Evolutionary conservation across 2,888 invertebrate species (phyloP).

Genomic region (Glyphotaelius pellucidus): DNA sequence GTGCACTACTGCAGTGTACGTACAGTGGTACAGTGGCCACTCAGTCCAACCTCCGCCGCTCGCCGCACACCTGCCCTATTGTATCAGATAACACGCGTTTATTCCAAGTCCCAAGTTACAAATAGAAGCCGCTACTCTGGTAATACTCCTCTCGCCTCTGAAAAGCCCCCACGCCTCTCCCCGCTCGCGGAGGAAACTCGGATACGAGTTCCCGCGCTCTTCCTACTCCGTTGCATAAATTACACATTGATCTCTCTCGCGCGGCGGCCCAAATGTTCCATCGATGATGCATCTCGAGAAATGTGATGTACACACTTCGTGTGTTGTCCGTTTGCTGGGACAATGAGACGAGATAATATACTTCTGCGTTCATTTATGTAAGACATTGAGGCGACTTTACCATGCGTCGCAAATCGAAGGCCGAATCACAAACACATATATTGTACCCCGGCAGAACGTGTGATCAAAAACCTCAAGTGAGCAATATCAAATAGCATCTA

Average conservation of each 20-base stretch:
- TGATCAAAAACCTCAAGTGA: not conserved
- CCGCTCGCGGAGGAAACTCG: not conserved
- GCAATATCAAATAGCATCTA: not conserved
- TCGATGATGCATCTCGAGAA: slow-evolving; percentile 46
- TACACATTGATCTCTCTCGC: not conserved
- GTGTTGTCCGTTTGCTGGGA: not conserved
- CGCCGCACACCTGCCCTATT: not conserved
- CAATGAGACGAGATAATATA: not conserved
- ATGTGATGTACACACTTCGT: slow-evolving; percentile 27
- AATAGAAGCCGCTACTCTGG: slow-evolving; percentile 29
- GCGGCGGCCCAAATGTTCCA: slow-evolving; percentile 20
- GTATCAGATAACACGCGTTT: slow-evolving; percentile 27
- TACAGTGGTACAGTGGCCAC: not conserved
- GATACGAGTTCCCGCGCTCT: not conserved
- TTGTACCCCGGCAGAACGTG: not conserved
- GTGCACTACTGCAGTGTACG: not conserved
- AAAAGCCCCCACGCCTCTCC: not conserved
- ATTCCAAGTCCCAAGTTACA: slow-evolving; percentile 14
- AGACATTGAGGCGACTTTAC: not conserved
- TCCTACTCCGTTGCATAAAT: slow-evolving; percentile 24
- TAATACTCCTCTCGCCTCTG: not conserved
- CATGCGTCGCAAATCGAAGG: not conserved
- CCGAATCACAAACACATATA: not conserved
- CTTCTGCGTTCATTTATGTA: not conserved
- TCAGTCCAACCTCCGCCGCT: not conserved